phyloP scores from a whole-genome alignment of 2,797 vertebrate genomes.

The Squalus acanthias region DNA sequence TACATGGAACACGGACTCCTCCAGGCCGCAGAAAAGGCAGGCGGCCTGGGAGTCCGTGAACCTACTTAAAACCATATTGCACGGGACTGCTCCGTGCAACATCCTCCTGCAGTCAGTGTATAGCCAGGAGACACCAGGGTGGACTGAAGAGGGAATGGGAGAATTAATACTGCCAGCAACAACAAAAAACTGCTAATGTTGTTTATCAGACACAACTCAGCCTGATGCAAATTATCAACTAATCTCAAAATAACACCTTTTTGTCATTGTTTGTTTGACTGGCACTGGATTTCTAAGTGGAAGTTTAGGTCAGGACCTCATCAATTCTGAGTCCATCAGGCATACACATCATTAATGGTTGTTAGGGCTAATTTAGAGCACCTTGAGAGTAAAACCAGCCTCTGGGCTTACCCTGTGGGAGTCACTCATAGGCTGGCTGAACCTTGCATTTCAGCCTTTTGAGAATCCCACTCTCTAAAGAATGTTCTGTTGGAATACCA shows the following conservation, averaged over 20 bases:
- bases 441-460: not conserved
- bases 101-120: not conserved
- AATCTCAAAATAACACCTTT: not conserved
- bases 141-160: not conserved
- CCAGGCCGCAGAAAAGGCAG: too few relatives aligned
- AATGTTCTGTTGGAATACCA: not conserved
- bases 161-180: not conserved
- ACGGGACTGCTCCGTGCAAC: too few relatives aligned
- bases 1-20: too few relatives aligned
- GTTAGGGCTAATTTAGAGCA: not conserved
- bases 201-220: not conserved
- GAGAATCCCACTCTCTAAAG: not conserved
- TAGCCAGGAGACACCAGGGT: not conserved
- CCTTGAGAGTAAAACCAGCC: not conserved
- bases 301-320: not conserved
- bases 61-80: too few relatives aligned
- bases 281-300: not conserved
- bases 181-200: not conserved
- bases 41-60: too few relatives aligned
- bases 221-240: not conserved
- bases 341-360: not conserved
- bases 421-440: not conserved
- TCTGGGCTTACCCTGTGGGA: not conserved
- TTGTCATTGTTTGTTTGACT: not conserved
- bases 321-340: not conserved